phyloP scores from a whole-genome alignment of 2,797 vertebrate genomes.

The Leptatherina wallacei region DNA sequence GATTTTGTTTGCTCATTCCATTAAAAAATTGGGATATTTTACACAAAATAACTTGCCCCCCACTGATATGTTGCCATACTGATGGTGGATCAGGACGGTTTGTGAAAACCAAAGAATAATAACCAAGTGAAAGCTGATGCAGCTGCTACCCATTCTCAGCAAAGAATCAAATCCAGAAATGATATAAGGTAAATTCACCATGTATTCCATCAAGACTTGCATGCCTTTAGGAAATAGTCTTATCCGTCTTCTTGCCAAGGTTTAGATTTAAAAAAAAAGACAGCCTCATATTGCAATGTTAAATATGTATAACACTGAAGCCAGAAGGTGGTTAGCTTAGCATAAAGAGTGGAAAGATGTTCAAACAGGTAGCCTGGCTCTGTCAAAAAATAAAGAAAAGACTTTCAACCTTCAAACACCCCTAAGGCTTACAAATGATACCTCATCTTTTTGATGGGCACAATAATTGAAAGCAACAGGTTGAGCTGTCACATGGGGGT shows the following conservation, averaged over 20 bases:
- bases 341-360: background rate
- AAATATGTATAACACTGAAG: background rate
- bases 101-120: constrained; percentile 3
- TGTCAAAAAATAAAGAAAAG: background rate
- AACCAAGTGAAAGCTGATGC: background rate
- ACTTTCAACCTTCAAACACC: background rate
- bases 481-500: background rate
- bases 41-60: background rate
- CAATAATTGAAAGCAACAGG: constrained; percentile 8
- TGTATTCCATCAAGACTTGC: constrained; percentile 1
- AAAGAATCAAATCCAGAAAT: background rate
- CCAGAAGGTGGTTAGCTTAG: background rate
- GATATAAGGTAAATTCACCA: background rate
- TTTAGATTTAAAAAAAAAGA: background rate
- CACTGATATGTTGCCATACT: background rate
- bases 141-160: background rate
- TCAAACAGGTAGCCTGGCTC: background rate
- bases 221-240: background rate
- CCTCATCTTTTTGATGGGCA: constrained; percentile 2
- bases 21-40: background rate
- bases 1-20: background rate
- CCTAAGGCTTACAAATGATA: background rate
- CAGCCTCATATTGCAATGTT: background rate
- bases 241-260: background rate
- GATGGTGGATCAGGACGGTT: background rate